phyloP scores from a whole-genome alignment of 2,113 vertebrate species.

The Oophaga pumilio region DNA sequence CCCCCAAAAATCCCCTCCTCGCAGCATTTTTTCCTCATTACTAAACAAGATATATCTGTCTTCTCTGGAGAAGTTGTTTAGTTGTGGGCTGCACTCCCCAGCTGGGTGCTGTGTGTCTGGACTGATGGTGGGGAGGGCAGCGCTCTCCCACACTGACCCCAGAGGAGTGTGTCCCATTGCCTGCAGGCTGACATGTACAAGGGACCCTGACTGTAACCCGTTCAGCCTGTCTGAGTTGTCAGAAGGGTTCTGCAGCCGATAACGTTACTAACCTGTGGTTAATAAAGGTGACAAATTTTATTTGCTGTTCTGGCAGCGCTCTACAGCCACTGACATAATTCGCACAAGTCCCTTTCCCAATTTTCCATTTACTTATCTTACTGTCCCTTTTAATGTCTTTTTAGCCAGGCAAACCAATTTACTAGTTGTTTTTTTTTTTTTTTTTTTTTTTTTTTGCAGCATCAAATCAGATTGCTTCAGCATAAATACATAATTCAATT shows the following conservation, averaged over 20 bases:
- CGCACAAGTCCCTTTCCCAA: not conserved
- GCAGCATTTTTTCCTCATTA: constrained; percentile 66
- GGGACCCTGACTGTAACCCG: not conserved
- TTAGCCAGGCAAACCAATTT: too few species aligned
- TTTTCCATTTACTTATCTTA: not conserved
- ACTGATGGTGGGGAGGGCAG: constrained; percentile 24
- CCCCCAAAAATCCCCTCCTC: constrained; percentile 62
- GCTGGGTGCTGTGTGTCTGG: constrained; percentile 52
- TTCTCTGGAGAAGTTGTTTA: constrained; percentile 52
- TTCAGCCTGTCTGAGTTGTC: not conserved
- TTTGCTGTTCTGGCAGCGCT: too few species aligned
- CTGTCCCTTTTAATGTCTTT: not conserved
- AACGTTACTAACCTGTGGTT: too few species aligned
- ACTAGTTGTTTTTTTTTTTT: too few species aligned
- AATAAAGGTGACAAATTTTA: too few species aligned
- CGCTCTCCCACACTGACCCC: constrained; percentile 47
- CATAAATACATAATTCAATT: too few species aligned
- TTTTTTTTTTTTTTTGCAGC: too few species aligned
- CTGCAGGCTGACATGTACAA: constrained; percentile 30
- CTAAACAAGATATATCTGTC: constrained; percentile 60
- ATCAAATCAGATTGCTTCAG: too few species aligned
- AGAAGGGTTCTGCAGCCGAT: not conserved
- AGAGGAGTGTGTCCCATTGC: constrained; percentile 32
- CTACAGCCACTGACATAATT: not conserved
- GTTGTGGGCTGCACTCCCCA: constrained; percentile 44